Evolutionary conservation across 1,140 invertebrate genomes (phyloP), one percentile per base, ranked within the genome.

Genomic region (Ceratosolen fusciceps): DNA sequence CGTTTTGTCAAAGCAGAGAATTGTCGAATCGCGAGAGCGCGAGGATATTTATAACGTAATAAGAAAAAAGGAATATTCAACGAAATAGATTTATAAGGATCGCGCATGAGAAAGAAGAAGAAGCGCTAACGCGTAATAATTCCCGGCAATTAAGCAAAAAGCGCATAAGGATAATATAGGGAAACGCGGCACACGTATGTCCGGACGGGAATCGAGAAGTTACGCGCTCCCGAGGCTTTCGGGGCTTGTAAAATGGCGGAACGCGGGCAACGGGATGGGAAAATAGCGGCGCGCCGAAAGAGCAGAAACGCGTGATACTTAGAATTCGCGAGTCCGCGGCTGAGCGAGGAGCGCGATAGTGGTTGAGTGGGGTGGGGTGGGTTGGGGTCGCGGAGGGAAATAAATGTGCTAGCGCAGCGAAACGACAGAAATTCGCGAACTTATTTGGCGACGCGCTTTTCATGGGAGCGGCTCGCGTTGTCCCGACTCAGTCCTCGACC

Each of bases 401-500:
- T 79, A 79, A 79, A 79, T 74, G 77, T 74, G 26, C n/a, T n/a
- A n/a, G 77, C 71, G 68, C 70, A 56, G 14, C 43, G 77, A 78
- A 78, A 78, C 68, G 77, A 78, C 72, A 70, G 77, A 70, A 79
- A 79, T 74, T 74, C 58, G 58, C 58, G n/a, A 79, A 79, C 70
- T 74, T 73, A 54, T 65, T 43, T 56, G 67, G 31, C 77, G 58
- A 26, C 77, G 56, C 24, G 43, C n/a, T 10, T 34, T 9, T 8
- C 43, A n/a, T n/a, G 4, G 62, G 21, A 12, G 29, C 56, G 4
- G 39, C 24, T 43, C 67, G 4, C 29, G 21, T 2, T 14, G 24
- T 68, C n/a, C 67, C 52, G 21, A 1, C 8, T 68, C 49, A 65
- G 39, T 60, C 65, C 14, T 9, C 9, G 19, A 39, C 34, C 31